A percentile compares a stretch with the other conserved stretches of the same genome.
phyloP scores from a whole-genome alignment of 2,113 vertebrate genomes.

The Oryzias celebensis region DNA sequence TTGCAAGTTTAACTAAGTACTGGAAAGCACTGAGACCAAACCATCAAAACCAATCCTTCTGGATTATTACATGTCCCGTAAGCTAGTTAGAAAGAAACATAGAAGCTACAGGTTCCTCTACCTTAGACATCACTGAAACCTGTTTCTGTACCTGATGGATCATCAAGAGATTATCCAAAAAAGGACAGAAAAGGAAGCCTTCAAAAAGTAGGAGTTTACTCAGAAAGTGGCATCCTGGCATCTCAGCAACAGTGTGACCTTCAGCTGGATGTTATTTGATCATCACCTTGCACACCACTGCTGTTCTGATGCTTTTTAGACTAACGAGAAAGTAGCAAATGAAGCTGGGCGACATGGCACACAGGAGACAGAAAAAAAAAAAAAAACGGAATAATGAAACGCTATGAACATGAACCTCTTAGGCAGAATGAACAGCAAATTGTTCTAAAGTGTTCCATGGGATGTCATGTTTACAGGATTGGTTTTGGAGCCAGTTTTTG shows the following conservation, averaged over 20 bases:
- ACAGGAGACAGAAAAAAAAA: slow-evolving; percentile 29
- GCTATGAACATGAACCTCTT: slow-evolving; percentile 6
- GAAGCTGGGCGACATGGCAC: slow-evolving; percentile 18
- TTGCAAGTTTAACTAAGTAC: too few relatives aligned
- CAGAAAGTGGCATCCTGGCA: neutral
- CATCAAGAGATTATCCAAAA: neutral
- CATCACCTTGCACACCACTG: neutral
- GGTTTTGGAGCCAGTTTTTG: neutral
- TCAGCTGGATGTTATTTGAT: slow-evolving; percentile 7
- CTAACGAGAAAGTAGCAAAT: slow-evolving; percentile 18
- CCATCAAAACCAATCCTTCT: too few relatives aligned
- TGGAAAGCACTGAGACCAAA: too few relatives aligned
- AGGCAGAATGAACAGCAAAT: slow-evolving; percentile 15
- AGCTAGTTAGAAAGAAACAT: too few relatives aligned
- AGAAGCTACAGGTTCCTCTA: too few relatives aligned
- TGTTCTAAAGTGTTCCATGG: slow-evolving; percentile 26
- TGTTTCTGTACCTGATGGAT: too few relatives aligned
- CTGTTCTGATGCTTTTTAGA: slow-evolving; percentile 2
- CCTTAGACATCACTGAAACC: too few relatives aligned
- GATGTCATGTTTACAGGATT: slow-evolving; percentile 15
- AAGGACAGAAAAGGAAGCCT: slow-evolving; percentile 29
- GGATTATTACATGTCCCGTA: too few relatives aligned
- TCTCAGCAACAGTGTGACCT: slow-evolving; percentile 14
- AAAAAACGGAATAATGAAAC: slow-evolving; percentile 27
- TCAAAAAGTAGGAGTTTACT: slow-evolving; percentile 8